Percentiles rank a stretch among this genome's conserved stretches.
Evolutionary conservation across 2,888 invertebrate species (phyloP).

Genomic region (Azorinus chamasolen): DNA sequence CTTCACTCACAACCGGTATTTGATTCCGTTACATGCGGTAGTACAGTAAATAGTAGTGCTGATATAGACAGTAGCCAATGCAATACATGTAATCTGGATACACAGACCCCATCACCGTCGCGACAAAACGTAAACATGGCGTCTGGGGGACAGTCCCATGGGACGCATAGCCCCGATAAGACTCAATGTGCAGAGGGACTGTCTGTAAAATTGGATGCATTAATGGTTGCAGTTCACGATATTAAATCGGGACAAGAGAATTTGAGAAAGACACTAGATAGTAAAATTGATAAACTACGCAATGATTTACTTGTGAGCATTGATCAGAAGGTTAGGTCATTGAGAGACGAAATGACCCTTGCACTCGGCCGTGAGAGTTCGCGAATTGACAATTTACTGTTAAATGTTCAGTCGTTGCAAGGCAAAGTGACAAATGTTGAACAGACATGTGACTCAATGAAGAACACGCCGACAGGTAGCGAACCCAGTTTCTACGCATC

Average conservation of each 20-base stretch:
- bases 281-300: conserved; percentile 7
- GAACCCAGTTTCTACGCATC: neutral
- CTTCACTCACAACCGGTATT: too few species aligned
- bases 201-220: neutral
- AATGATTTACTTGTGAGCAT: neutral
- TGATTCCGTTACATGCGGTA: neutral
- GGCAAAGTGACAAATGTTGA: neutral
- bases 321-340: neutral
- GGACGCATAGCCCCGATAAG: neutral
- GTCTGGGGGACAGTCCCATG: neutral
- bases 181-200: neutral
- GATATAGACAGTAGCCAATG: too few species aligned
- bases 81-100: too few species aligned
- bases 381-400: conserved; percentile 2
- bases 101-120: neutral
- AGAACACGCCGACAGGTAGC: too few species aligned
- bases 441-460: too few species aligned
- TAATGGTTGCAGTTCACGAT: neutral
- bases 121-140: neutral
- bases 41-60: neutral
- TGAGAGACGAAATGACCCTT: neutral
- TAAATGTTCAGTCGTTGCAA: conserved; percentile 1
- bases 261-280: neutral
- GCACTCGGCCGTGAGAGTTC: neutral
- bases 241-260: neutral